These are phyloP conservation scores for Monomorium pharaonis DNA, from an alignment of 1,140 invertebrate genomes.

Conservation along the genomic window DNA sequence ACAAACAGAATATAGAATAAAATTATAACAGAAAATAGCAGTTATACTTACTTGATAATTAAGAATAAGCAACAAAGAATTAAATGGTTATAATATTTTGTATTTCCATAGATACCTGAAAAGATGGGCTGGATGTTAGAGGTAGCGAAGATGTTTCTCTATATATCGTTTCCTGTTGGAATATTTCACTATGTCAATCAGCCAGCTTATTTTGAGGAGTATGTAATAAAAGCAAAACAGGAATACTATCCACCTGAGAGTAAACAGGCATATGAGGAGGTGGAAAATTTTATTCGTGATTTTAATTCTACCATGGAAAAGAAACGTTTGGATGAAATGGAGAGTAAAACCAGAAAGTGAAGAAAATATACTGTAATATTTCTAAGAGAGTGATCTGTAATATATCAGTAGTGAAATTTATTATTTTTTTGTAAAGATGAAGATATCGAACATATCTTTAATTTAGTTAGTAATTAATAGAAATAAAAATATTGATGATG, in stretches of 20 bases:
- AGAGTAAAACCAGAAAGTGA: constrained; percentile 21
- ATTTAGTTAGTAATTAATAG: neutral
- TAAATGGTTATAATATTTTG: neutral
- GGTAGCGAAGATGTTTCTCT: constrained; percentile 92
- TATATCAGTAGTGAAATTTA: neutral
- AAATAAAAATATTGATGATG: neutral
- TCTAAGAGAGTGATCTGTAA: neutral
- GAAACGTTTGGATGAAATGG: constrained; percentile 39
- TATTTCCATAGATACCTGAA: constrained; percentile 21
- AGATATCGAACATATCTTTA: neutral
- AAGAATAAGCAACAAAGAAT: no score
- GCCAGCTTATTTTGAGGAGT: constrained; percentile 92
- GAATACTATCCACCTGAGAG: constrained; percentile 83
- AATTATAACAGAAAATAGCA: no score
- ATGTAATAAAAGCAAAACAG: constrained; percentile 89
- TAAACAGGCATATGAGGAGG: neutral
- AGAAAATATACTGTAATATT: constrained; percentile 14
- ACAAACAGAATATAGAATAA: no score
- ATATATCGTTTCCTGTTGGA: constrained; percentile 93
- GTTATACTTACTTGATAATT: neutral
- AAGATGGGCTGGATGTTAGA: constrained; percentile 94
- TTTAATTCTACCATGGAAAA: constrained; percentile 16
- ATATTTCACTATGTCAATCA: constrained; percentile 95
- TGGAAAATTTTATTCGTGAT: constrained; percentile 44
- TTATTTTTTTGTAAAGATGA: neutral